Base-by-base conservation (phyloP, 2,113 vertebrate species). In the Rhipidura dahli region DNA sequence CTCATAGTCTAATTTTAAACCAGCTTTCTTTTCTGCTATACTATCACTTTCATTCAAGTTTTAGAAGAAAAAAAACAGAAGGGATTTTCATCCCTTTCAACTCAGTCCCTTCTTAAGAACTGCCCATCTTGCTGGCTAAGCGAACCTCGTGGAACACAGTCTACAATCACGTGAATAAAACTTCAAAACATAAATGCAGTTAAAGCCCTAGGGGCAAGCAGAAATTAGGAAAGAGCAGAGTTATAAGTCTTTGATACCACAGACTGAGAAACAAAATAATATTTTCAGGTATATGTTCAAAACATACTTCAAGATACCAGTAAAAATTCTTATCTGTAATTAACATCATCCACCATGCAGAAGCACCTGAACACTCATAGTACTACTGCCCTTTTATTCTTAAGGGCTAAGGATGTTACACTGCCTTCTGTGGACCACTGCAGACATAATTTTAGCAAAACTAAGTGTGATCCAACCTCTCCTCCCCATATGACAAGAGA, bases 1-100 rank as follows among this genome's bases (percentile, higher is more conserved):
- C 60, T 87, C 76, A 81, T 9, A 0, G 17, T n/a, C 94, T 94
- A 94, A 95, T 92, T 95, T 97, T 95, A 96, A 97, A 93, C 35
- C 72, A 78, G 72, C 68, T 81, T 92, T 72, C 90, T 93, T 94
- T 94, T 91, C 64, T 95, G 94, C 93, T 87, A 83, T 59, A 90
- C n/a, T 94, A 93, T 87, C 72, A 60, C 71, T 90, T 97, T 78
- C 83, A 95, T 90, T 93, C 85, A 93, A 78, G 44, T 92, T 95
- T 90, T 63, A 64, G 33, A 89, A 92, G 35, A 78, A 84, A 78
- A 71, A 72, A 69, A 69, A 1, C 24, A 54, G 61, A 85, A 84
- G 16, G 12, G 17, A 91, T 90, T 91, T 70, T 94, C 44, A 81
- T 68, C 51, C 51, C 27, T 90, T 91, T 90, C 71, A 93, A 49